Percentiles rank a stretch among this genome's conserved stretches.
Conservation (phyloP, 2,888 invertebrate species). For the Phaonia tiefii region DNA sequence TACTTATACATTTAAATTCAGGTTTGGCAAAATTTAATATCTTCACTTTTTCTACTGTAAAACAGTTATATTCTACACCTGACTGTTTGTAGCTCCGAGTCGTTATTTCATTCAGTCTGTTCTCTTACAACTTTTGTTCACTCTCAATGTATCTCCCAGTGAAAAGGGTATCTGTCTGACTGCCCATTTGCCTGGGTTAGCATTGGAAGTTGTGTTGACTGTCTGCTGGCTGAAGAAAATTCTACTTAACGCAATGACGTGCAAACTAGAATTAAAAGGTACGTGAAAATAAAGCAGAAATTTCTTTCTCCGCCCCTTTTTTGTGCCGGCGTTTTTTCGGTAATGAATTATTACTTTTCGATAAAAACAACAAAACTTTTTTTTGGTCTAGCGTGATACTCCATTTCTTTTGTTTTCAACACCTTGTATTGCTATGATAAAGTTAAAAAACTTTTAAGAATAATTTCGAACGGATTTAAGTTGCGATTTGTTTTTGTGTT, state of each 20-base stretch:
- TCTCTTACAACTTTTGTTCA: constrained; percentile 53
- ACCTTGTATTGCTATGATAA: too few species aligned
- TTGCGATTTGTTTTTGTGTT: too few species aligned
- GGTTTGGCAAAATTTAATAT: background rate
- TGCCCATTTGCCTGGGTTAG: background rate
- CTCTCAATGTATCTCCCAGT: constrained; percentile 24
- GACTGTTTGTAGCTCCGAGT: constrained; percentile 37
- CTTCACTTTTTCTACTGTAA: background rate
- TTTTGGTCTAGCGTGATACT: background rate
- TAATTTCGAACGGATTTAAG: too few species aligned
- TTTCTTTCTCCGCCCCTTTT: constrained; percentile 44
- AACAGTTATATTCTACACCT: constrained; percentile 49
- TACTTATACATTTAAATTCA: constrained; percentile 35
- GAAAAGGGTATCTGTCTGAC: constrained; percentile 10
- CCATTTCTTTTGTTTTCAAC: too few species aligned
- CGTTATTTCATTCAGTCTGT: constrained; percentile 40
- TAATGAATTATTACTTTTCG: constrained; percentile 78
- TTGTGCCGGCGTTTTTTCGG: constrained; percentile 50
- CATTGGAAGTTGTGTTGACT: constrained; percentile 13
- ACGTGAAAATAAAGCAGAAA: constrained; percentile 53
- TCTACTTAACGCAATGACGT: constrained; percentile 58
- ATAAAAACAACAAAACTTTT: constrained; percentile 70
- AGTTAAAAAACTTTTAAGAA: too few species aligned
- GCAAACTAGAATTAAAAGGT: constrained; percentile 46
- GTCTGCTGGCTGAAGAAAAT: constrained; percentile 42